phyloP scores from a whole-genome alignment of 2,888 invertebrate genomes.

The Xylocampa areola region DNA sequence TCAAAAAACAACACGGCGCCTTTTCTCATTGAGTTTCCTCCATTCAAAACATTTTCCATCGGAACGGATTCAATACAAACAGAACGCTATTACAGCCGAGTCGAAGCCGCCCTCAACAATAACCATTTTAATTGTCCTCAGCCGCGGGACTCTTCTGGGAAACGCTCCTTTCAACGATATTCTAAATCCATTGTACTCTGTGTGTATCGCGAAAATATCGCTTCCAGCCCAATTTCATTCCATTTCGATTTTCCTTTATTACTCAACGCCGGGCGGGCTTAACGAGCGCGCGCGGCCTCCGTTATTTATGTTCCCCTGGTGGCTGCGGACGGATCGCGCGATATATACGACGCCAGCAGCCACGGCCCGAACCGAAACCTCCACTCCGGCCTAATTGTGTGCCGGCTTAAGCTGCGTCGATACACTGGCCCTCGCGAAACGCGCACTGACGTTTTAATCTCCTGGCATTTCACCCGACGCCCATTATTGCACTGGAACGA shows the following conservation, averaged over 20 bases:
- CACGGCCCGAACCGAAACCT: conserved; percentile 80
- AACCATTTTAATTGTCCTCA: conserved; percentile 86
- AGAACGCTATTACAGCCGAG: conserved; percentile 74
- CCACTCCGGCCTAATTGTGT: conserved; percentile 86
- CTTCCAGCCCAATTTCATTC: conserved; percentile 89
- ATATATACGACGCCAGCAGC: conserved; percentile 85
- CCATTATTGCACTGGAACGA: conserved; percentile 47
- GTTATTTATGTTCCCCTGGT: conserved; percentile 89
- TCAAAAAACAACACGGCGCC: conserved; percentile 76
- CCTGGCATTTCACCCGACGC: conserved; percentile 63
- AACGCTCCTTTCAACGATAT: conserved; percentile 80
- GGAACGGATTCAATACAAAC: conserved; percentile 80
- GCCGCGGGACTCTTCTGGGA: conserved; percentile 77
- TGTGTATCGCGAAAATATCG: conserved; percentile 87
- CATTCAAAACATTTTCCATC: conserved; percentile 81
- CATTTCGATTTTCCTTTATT: conserved; percentile 90
- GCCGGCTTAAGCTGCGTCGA: conserved; percentile 82
- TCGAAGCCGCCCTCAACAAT: conserved; percentile 78
- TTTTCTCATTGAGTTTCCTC: conserved; percentile 77
- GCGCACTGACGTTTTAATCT: conserved; percentile 79
- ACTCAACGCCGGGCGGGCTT: conserved; percentile 88
- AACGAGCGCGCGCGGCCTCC: conserved; percentile 87
- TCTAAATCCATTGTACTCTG: conserved; percentile 84
- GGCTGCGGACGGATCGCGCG: conserved; percentile 87
- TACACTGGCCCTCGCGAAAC: conserved; percentile 74